A percentile compares a stretch with the other conserved stretches of the same genome.
Conservation (phyloP, 2,797 vertebrate species). For the Geotrypetes seraphini region DNA sequence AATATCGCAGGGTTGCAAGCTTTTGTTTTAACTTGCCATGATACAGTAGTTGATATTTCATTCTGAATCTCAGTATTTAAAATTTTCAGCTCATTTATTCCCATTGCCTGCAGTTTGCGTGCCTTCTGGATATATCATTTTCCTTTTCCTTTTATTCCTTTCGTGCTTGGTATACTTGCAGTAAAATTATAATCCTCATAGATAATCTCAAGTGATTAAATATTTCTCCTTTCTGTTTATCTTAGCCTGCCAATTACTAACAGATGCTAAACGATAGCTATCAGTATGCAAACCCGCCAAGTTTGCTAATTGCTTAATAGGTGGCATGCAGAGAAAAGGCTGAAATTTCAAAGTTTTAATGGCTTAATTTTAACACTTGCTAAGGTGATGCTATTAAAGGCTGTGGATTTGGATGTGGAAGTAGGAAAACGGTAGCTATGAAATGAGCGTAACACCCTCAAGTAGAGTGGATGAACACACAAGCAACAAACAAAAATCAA, state of each 20-base stretch:
- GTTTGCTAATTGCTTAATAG: too few species aligned
- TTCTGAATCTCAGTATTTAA: not conserved
- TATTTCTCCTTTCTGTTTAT: conserved; percentile 1
- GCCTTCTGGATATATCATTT: conserved; percentile 9
- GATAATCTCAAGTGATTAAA: conserved; percentile 2
- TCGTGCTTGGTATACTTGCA: conserved; percentile 1
- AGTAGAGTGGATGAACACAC: too few species aligned
- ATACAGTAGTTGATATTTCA: not conserved
- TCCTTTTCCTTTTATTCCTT: conserved; percentile 5
- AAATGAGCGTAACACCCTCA: too few species aligned
- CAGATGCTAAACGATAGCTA: too few species aligned
- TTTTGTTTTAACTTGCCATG: not conserved
- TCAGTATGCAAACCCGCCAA: not conserved
- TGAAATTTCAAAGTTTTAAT: too few species aligned
- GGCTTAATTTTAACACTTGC: too few species aligned
- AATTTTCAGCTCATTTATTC: conserved; percentile 8
- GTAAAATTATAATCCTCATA: conserved; percentile 1
- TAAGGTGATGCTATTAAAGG: too few species aligned
- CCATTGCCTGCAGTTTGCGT: conserved; percentile 6
- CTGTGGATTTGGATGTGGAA: too few species aligned
- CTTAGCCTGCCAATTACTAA: conserved; percentile 11
- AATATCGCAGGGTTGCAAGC: not conserved
- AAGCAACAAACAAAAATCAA: too few species aligned
- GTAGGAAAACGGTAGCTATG: too few species aligned
- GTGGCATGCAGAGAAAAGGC: too few species aligned